Base-by-base conservation (phyloP, 2,113 vertebrate genomes). In the Dasyurus viverrinus region DNA sequence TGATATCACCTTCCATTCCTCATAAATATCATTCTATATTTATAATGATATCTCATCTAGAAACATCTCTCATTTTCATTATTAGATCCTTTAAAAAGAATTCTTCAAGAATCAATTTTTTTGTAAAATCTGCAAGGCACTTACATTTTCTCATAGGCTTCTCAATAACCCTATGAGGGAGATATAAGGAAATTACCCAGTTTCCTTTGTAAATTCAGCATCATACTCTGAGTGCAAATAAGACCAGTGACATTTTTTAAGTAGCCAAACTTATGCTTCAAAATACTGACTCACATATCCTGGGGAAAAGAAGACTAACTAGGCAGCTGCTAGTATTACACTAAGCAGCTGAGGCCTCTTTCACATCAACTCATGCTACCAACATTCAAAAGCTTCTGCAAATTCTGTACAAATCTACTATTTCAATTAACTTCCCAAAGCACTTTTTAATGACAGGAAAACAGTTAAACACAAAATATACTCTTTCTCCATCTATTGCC, bases 21-120 rank as follows among this genome's bases (percentile, higher is more conserved):
- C n/a, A 90, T 30, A 76, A 27, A 84, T 30, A 54, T 2, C 93
- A 93, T 89, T 96, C 95, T 96, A 93, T 96, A 97, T 94, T 97
- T 97, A 97, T 97, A 89, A 92, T 53, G 48, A 57, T 92, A 94
- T 90, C 53, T 95, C 96, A 94, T 52, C 94, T 94, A 93, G 93
- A 97, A 95, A 57, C 68, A 57, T 30, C 55, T 57, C 57, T 91
- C 89, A 91, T 57, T 57, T 60, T 30, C 26, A 60, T 30, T 60
- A 60, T 30, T 60, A 10, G 8, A 30, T 60, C 27, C 27, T 68
- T 68, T 3, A 68, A 68, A 68, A 0, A 68, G 57, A 68, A 68
- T 10, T 68, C 57, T 60, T 30, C 27, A 11, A 68, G 57, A 68
- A 68, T 14, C 2, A 12, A 68, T 36, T 36, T 14, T 12, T 60